Conservation (phyloP, 1,140 invertebrate genomes). For the Drosophila dunni region DNA sequence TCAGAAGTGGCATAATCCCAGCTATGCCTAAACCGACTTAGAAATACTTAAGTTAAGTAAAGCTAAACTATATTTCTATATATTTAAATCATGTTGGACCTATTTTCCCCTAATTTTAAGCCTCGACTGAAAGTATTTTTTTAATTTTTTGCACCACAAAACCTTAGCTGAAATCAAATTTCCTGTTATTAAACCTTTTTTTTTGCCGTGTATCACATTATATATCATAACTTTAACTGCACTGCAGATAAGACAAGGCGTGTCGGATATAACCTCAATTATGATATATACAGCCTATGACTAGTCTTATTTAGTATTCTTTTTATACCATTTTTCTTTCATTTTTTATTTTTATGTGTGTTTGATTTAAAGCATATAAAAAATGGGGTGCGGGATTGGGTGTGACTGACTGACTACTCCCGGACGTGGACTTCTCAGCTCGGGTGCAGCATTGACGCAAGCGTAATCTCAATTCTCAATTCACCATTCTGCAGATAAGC, state of each 20-base stretch:
- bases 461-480: constrained; percentile 24
- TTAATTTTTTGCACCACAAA: too few species aligned
- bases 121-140: too few species aligned
- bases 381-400: constrained; percentile 3
- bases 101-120: too few species aligned
- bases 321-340: too few species aligned
- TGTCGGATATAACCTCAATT: constrained; percentile 34
- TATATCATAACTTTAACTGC: constrained; percentile 14
- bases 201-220: not conserved
- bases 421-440: not conserved
- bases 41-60: too few species aligned
- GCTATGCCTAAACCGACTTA: too few species aligned
- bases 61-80: too few species aligned
- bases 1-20: too few species aligned
- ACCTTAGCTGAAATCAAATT: too few species aligned
- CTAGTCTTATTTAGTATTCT: too few species aligned
- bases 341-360: not conserved
- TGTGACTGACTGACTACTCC: not conserved
- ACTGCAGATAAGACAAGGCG: constrained; percentile 8
- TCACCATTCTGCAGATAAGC: constrained; percentile 31
- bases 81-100: too few species aligned
- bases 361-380: not conserved
- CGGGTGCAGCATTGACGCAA: constrained; percentile 51
- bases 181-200: too few species aligned
- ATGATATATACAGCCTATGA: constrained; percentile 3